Evolutionary conservation across 2,888 invertebrate genomes (phyloP).

Genomic region (Aradus depressus): DNA sequence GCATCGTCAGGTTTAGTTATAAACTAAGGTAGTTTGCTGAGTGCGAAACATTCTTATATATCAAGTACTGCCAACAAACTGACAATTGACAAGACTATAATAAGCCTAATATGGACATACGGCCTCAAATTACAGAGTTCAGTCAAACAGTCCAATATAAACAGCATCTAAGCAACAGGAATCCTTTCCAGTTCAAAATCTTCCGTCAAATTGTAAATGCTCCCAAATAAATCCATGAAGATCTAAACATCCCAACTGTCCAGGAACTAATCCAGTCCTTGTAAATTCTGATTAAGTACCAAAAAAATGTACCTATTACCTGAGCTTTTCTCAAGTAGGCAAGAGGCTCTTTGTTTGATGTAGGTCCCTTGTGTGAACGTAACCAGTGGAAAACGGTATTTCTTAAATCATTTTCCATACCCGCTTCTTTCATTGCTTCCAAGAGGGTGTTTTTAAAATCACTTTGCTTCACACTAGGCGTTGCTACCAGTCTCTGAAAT

Average conservation of each 20-base stretch:
- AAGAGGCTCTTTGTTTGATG: conserved; percentile 47
- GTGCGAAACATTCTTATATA: too few relatives aligned
- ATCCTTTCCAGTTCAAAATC: not conserved
- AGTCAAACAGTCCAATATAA: too few relatives aligned
- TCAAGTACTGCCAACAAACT: too few relatives aligned
- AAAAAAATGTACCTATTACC: conserved; percentile 33
- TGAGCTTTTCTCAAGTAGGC: conserved; percentile 74
- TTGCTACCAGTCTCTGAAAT: conserved; percentile 62
- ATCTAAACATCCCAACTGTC: too few relatives aligned
- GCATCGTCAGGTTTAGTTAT: too few relatives aligned
- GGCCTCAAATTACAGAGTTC: too few relatives aligned
- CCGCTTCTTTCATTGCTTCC: conserved; percentile 62
- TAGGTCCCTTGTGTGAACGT: conserved; percentile 40
- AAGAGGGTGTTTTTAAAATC: conserved; percentile 67
- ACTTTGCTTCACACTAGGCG: conserved; percentile 59
- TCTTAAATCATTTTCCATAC: conserved; percentile 68
- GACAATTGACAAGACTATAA: too few relatives aligned
- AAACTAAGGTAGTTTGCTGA: too few relatives aligned
- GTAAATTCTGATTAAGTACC: not conserved
- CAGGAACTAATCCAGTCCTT: too few relatives aligned
- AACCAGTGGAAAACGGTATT: conserved; percentile 78
- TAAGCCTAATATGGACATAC: too few relatives aligned
- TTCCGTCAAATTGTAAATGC: too few relatives aligned
- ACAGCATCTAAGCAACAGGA: too few relatives aligned
- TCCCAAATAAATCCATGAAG: not conserved